Evolutionary conservation across 2,888 invertebrate genomes (phyloP), one percentile per base, ranked within the genome.

Genomic region (Drosophila mimetica): DNA sequence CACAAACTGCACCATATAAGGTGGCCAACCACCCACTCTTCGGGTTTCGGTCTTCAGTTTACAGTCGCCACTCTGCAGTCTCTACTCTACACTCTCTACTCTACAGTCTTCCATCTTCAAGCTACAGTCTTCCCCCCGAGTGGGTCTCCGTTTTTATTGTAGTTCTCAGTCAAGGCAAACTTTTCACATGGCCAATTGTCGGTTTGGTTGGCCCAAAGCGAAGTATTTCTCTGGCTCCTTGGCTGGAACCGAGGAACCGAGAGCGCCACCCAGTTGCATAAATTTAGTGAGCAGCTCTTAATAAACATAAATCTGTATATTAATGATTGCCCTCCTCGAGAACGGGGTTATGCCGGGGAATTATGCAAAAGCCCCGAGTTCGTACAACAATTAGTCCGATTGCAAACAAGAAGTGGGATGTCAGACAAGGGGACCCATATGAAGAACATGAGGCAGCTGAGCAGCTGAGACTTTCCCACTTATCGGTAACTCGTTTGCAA

Each of bases 181-280:
- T 53, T 66, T 66, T 66, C 65, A 69, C 65, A 66, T 70, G 66
- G 70, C 66, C 70, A 54, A 65, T 63, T 63, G 63, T 65, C 8
- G 70, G 55, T 14, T 65, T 44, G 44, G 51, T 44, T 42, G 20
- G 16, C 36, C 30, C 22, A 55, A 25, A 51, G 52, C 16, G 30
- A 18, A 18, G 28, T 46, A 25, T 14, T 30, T 46, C 46, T 16
- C n/a, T 16, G 44, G 53, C 48, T 54, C 53, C 8, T 37, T 14
- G 1, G 14, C 3, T 44, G n/a, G n/a, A n/a, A n/a, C 9, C 36
- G 25, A 13, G 37, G 44, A 46, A 30, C 63, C 39, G 70, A 70
- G 74, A 73, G 75, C 73, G 82, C 82, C 87, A 81, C 78, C 80
- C 87, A 81, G 75, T 87, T 81, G 81, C 87, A 81, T 81, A 86